A percentile compares a stretch with the other conserved stretches of the same genome.
These are phyloP conservation scores for Sebastes iracundus DNA, from an alignment of 2,797 vertebrate genomes.

Conservation along the genomic window DNA sequence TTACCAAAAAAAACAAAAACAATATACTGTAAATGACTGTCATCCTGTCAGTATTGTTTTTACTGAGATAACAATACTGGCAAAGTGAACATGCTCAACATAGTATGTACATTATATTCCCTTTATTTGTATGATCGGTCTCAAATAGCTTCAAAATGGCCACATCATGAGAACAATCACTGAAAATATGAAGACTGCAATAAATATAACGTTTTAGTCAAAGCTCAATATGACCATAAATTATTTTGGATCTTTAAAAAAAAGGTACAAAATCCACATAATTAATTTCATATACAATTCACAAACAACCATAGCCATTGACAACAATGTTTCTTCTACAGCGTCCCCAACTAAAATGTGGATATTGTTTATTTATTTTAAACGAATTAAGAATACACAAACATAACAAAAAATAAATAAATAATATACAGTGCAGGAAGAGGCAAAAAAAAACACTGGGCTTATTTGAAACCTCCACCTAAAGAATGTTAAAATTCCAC, in stretches of 20 bases:
- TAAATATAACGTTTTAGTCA: background rate
- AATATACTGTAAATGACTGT: background rate
- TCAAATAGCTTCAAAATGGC: background rate
- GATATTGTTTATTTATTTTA: background rate
- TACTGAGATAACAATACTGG: background rate
- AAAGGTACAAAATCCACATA: background rate
- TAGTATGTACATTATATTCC: background rate
- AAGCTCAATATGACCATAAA: background rate
- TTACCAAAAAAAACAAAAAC: background rate
- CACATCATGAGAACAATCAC: background rate
- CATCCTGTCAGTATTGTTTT: background rate
- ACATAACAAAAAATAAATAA: too few species aligned
- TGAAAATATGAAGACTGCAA: background rate
- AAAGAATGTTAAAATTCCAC: too few species aligned
- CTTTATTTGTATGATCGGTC: background rate
- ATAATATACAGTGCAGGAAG: too few species aligned
- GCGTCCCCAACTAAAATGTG: background rate
- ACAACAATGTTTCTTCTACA: background rate
- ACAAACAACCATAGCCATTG: background rate
- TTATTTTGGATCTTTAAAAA: too few species aligned
- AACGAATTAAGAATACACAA: too few species aligned
- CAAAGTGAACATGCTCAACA: background rate
- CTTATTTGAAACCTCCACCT: too few species aligned
- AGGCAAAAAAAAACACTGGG: too few species aligned
- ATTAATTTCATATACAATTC: background rate